phyloP scores from a whole-genome alignment of 1,140 invertebrate species.

The Cherax quadricarinatus region DNA sequence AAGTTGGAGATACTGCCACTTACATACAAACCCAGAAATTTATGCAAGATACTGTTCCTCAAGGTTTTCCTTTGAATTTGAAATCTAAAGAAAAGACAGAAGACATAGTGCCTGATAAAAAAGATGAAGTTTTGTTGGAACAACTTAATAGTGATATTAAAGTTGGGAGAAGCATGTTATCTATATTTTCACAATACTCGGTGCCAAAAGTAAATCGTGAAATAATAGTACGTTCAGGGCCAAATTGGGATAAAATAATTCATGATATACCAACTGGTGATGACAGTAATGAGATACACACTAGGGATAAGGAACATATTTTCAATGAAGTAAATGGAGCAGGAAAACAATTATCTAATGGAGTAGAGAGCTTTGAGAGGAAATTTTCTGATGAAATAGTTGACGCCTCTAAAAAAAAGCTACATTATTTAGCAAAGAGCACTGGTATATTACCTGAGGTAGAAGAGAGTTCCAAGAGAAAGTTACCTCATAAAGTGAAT shows the following conservation, averaged over 20 bases:
- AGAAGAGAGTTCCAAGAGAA: neutral
- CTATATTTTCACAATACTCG: neutral
- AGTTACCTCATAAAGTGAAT: neutral
- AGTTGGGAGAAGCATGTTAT: neutral
- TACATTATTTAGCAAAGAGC: too few relatives aligned
- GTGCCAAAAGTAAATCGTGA: too few relatives aligned
- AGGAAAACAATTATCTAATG: neutral
- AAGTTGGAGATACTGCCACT: neutral
- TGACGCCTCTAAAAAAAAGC: neutral
- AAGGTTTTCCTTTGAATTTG: neutral
- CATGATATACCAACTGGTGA: neutral
- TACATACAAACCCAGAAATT: neutral
- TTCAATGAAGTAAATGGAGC: neutral
- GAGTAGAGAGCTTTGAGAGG: neutral
- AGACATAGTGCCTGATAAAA: neutral
- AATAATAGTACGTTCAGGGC: neutral
- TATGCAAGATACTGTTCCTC: neutral
- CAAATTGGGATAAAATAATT: neutral
- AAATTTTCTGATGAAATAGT: neutral
- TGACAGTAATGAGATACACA: neutral
- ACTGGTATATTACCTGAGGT: neutral
- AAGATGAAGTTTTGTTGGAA: neutral
- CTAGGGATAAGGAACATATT: neutral
- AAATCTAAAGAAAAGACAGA: neutral
- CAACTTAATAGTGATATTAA: neutral